Evolutionary conservation across 2,797 vertebrate species (phyloP).

Genomic region (Rhynchonycteris naso): DNA sequence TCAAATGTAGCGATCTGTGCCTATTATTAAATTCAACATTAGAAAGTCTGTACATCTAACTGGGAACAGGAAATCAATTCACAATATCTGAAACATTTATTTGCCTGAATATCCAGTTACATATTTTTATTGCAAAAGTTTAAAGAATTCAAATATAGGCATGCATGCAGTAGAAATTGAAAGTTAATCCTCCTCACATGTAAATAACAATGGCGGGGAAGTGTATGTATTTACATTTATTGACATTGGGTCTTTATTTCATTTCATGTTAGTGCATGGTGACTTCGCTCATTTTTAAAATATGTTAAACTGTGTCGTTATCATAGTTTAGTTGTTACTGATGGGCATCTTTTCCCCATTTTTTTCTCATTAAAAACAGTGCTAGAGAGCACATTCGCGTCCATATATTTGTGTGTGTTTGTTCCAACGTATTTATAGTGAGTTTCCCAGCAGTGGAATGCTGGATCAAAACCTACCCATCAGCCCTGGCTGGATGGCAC

Average conservation of each 20-base stretch:
- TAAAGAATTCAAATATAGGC: slow-evolving; percentile 9
- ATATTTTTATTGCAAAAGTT: neutral
- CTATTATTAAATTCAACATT: neutral
- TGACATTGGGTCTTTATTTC: neutral
- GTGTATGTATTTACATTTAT: neutral
- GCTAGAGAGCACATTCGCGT: neutral
- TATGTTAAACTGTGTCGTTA: neutral
- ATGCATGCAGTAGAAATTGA: neutral
- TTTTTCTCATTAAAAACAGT: neutral
- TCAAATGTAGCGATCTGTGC: neutral
- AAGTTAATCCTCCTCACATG: neutral
- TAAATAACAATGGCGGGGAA: neutral
- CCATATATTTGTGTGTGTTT: neutral
- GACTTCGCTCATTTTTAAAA: neutral
- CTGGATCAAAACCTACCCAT: neutral
- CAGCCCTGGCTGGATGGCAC: no score
- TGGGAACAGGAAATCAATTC: neutral
- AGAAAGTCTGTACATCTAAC: neutral
- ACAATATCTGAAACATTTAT: neutral
- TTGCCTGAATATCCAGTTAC: neutral
- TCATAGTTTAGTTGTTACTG: neutral
- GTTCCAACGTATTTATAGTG: neutral
- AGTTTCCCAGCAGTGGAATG: neutral
- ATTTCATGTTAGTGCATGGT: neutral
- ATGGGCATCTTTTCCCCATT: neutral